Evolutionary conservation across 2,113 vertebrate species (phyloP), one percentile per base, ranked within the genome.

Genomic region (Cisticola juncidis): DNA sequence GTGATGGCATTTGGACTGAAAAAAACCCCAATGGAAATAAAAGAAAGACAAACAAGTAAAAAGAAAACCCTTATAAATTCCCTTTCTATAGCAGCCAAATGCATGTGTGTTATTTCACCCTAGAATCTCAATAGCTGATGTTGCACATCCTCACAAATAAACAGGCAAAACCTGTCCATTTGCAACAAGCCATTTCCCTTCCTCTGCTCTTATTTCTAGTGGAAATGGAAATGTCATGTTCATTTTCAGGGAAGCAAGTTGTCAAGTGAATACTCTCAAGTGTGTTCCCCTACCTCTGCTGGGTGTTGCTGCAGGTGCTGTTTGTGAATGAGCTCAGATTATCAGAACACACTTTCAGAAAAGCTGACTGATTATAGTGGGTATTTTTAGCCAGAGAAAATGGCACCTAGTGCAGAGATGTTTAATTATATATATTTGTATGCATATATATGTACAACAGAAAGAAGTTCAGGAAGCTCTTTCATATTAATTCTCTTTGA

Each of bases 231-330:
- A 68, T 36, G 26, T 44, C 56, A 15, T 65, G 20, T 31, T 92
- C 7, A 45, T 72, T 84, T 78, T 80, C 54, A 77, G 60, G 71
- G 36, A 72, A 91, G 26, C 14, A 60, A 77, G 78, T 53, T 82
- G 68, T 60, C 14, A n/a, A 73, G 35, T 35, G 22, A 64, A 47
- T 66, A 5, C 35, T 83, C 26, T 82, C 35, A 58, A 36, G 77
- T 31, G 11, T 33, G 16, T 60, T 92, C 23, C 24, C 15, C 3
- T 44, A 33, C 9, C 29, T 83, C 53, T 81, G 12, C 60, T 69
- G 81, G 60, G 51, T 81, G 44, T 71, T 93, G 60, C 68, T 94
- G 68, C 77, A 94, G 92, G 76, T 91, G 84, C 12, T 94, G 7
- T 71, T 68, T 79, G 40, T 58, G 40, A 90, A 24, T 68, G 56